Evolutionary conservation across 2,113 vertebrate species (phyloP), one percentile per base, ranked within the genome.

Genomic region (Clarias batrachus): DNA sequence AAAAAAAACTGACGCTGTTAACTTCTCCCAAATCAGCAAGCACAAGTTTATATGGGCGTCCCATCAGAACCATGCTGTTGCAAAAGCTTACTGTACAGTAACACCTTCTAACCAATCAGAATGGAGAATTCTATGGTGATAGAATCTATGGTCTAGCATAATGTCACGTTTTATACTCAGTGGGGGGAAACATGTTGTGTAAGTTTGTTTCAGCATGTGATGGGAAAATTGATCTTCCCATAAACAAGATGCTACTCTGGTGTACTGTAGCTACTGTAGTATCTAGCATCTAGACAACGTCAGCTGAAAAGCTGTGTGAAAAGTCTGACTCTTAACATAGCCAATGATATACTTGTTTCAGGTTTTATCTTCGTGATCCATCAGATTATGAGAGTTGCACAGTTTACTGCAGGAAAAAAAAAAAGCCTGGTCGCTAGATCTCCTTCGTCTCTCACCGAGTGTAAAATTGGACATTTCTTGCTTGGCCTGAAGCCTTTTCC

Each of bases 311-410:
- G 12, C 48, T 54, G 73, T n/a, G 12, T 54, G 48, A 76, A 76
- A n/a, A 12, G 41, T 16, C 11, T 54, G 23, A n/a, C 23, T 54
- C 23, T 13, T 54, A 76, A 54, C 54, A 48, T 14, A 52, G 23
- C 48, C 41, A 14, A 21, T 11, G 54, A 30, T 76, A 48, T 54
- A n/a, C 23, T 76, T 16, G 73, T n/a, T 54, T n/a, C 41, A 76
- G 73, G 48, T n/a, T 76, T 54, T 76, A 76, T 76, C 73, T 54
- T 54, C 54, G 48, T 52, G 73, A 76, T 76, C 41, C 48, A 54
- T 76, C 73, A 76, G 41, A 52, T 23, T n/a, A 76, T 76, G 0
- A n/a, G 11, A 12, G 73, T n/a, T 52, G 41, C 21, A 52, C 48
- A 7, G 48, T 25, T 76, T n/a, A 7, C 48, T 16, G 41, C 17